A percentile compares a stretch with the other conserved stretches of the same genome.
Evolutionary conservation across 2,797 vertebrate genomes (phyloP).

Genomic region (Ctenochaetus hawaiiensis): DNA sequence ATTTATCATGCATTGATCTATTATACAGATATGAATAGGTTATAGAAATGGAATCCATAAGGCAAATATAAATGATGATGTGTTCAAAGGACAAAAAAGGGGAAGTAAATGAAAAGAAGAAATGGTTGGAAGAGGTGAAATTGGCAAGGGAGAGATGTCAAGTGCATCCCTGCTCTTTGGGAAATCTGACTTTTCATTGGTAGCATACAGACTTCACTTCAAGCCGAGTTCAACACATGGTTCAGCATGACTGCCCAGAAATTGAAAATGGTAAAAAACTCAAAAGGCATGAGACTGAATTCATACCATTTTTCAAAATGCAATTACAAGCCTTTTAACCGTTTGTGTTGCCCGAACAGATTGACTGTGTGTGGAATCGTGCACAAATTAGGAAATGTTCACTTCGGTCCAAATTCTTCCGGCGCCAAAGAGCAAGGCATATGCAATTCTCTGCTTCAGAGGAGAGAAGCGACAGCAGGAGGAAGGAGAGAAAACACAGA

Average conservation of each 20-base stretch:
- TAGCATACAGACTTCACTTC: conserved; percentile 26
- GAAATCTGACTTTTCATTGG: conserved; percentile 44
- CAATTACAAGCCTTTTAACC: conserved; percentile 60
- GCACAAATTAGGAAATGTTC: conserved; percentile 41
- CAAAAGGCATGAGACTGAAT: conserved; percentile 37
- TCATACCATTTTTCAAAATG: conserved; percentile 53
- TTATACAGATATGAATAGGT: not conserved
- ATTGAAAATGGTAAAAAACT: conserved; percentile 50
- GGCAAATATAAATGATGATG: not conserved
- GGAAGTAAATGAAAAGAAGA: conserved; percentile 6
- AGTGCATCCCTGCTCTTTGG: conserved; percentile 11
- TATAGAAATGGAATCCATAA: not conserved
- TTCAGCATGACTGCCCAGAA: conserved; percentile 50
- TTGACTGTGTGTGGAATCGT: conserved; percentile 32
- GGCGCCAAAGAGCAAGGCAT: conserved; percentile 4
- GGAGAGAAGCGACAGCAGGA: conserved; percentile 14
- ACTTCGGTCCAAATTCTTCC: conserved; percentile 3
- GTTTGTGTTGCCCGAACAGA: conserved; percentile 26
- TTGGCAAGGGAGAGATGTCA: conserved; percentile 8
- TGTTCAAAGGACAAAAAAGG: not conserved
- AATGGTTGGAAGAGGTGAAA: conserved; percentile 25
- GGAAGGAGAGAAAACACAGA: conserved; percentile 29
- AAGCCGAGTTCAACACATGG: conserved; percentile 24
- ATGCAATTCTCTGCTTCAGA: conserved; percentile 14
- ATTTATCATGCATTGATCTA: not conserved